These are phyloP conservation scores for Leptinotarsa rubiginosa DNA, from an alignment of 2,888 invertebrate genomes.

Conservation along the genomic window DNA sequence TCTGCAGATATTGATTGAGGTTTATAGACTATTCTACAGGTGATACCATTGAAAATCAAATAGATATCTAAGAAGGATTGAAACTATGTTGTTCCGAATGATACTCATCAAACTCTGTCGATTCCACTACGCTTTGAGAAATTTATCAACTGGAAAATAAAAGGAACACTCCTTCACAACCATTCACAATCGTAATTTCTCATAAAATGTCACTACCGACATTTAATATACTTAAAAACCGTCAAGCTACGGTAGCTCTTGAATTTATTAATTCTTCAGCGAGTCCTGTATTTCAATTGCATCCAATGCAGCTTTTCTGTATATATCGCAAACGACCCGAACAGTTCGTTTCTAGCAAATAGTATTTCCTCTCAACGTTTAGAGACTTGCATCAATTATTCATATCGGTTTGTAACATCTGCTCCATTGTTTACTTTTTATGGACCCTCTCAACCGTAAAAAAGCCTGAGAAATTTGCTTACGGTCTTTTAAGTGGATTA, in stretches of 20 bases:
- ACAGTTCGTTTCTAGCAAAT: not conserved
- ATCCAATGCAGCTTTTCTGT: conserved; percentile 2
- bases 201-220: not conserved
- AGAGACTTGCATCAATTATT: conserved; percentile 11
- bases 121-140: not conserved
- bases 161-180: not conserved
- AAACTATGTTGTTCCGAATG: too few species aligned
- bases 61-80: too few species aligned
- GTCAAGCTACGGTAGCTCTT: not conserved
- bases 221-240: not conserved
- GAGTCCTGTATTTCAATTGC: conserved; percentile 3
- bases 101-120: not conserved
- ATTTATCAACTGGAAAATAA: not conserved
- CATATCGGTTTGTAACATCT: conserved; percentile 18
- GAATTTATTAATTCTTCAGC: not conserved
- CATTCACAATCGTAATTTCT: not conserved
- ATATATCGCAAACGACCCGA: not conserved
- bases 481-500: conserved; percentile 20
- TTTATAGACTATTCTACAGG: too few species aligned
- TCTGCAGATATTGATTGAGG: too few species aligned
- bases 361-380: not conserved
- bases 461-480: conserved; percentile 14
- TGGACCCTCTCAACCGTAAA: conserved; percentile 10
- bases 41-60: too few species aligned
- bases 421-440: conserved; percentile 19